A percentile compares a stretch with the other conserved stretches of the same genome.
Evolutionary conservation across 1,140 invertebrate genomes (phyloP).

Genomic region (Hylaeus volcanicus): DNA sequence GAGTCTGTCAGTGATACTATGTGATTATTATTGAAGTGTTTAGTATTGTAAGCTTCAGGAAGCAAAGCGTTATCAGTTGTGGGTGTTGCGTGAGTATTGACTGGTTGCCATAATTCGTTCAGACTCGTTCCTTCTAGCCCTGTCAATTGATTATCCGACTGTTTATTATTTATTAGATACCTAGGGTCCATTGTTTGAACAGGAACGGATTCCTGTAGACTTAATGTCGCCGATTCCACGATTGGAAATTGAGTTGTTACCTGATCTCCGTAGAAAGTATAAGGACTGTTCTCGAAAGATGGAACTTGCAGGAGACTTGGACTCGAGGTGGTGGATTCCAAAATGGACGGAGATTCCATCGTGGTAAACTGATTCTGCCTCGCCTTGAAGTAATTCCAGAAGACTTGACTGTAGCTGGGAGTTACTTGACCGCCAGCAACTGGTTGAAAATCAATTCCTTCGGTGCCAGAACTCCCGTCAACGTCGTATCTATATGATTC

Average conservation of each 20-base stretch:
- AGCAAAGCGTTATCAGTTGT: no score
- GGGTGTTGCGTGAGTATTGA: no score
- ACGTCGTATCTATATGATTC: background rate
- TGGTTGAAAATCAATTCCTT: background rate
- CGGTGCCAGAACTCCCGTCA: background rate
- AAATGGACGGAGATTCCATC: background rate
- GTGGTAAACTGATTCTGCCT: constrained; percentile 44
- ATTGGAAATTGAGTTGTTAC: constrained; percentile 31
- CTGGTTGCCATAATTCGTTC: background rate
- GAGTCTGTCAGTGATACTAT: background rate
- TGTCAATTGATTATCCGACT: background rate
- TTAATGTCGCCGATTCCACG: background rate
- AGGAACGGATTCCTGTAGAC: background rate
- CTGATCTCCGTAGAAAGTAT: constrained; percentile 24
- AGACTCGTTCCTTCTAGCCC: background rate
- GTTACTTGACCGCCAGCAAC: constrained; percentile 31
- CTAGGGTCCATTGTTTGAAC: background rate
- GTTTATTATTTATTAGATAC: background rate
- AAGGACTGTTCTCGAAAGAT: constrained; percentile 33
- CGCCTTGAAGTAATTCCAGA: constrained; percentile 69
- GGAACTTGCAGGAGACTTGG: constrained; percentile 12
- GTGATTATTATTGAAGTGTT: background rate
- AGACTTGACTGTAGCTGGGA: constrained; percentile 52
- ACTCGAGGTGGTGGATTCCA: constrained; percentile 22
- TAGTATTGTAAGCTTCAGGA: no score